Percentiles rank a stretch among this genome's conserved stretches.
phyloP scores from a whole-genome alignment of 1,140 invertebrate species.

The Macrobrachium nipponense region DNA sequence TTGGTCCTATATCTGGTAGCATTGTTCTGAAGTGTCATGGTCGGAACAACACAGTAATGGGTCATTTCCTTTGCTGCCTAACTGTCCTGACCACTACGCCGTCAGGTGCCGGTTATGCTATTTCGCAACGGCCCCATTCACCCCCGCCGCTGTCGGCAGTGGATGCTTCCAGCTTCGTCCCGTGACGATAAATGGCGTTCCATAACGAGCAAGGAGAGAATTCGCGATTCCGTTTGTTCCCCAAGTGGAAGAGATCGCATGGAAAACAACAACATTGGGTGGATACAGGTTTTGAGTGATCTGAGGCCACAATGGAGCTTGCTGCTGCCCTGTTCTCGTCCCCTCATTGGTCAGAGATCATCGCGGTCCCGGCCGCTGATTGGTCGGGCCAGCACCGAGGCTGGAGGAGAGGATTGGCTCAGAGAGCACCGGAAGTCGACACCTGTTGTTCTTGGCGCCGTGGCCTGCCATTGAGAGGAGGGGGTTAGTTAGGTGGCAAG shows the following conservation, averaged over 20 bases:
- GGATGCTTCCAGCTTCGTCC: neutral
- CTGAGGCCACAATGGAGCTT: conserved; percentile 50
- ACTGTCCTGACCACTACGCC: conserved; percentile 56
- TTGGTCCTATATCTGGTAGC: conserved; percentile 59
- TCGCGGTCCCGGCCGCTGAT: conserved; percentile 25
- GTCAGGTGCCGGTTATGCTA: conserved; percentile 43
- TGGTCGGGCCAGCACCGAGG: conserved; percentile 27
- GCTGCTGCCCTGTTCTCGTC: conserved; percentile 38
- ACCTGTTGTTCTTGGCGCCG: conserved; percentile 53
- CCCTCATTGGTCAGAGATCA: conserved; percentile 56
- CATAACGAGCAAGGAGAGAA: too few species aligned
- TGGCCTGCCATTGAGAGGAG: conserved; percentile 30
- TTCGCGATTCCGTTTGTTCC: too few species aligned
- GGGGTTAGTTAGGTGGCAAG: too few species aligned
- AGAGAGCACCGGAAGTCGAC: conserved; percentile 46
- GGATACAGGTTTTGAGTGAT: conserved; percentile 30
- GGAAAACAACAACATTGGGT: conserved; percentile 12
- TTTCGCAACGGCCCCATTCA: conserved; percentile 14
- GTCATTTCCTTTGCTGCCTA: conserved; percentile 59
- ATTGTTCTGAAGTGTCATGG: conserved; percentile 60
- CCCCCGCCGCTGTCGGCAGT: neutral
- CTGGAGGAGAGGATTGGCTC: conserved; percentile 32
- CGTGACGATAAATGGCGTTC: too few species aligned
- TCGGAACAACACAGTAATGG: conserved; percentile 57
- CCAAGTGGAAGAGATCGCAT: too few species aligned